phyloP scores from a whole-genome alignment of 2,797 vertebrate species.

The Poecilia velifera region DNA sequence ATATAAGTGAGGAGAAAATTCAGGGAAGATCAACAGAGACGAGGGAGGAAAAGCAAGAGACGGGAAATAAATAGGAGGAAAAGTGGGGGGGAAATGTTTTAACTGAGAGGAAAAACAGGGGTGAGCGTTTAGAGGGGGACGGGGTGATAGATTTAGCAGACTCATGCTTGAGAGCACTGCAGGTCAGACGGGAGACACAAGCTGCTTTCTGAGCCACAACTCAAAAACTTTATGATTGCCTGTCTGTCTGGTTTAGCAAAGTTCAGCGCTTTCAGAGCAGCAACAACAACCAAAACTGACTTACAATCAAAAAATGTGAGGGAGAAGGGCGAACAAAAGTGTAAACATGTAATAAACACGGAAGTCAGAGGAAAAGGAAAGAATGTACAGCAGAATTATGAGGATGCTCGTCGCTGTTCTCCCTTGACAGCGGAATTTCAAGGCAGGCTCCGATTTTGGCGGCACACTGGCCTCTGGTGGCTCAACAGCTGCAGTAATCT shows the following conservation, averaged over 20 bases:
- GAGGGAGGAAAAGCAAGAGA: background rate
- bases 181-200: background rate
- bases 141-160: slow-evolving; percentile 79
- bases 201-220: background rate
- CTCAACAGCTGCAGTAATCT: background rate
- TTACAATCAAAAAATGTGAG: background rate
- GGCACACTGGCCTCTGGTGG: slow-evolving; percentile 69
- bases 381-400: too few relatives aligned
- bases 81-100: slow-evolving; percentile 2
- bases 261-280: background rate
- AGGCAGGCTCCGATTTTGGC: slow-evolving; percentile 3
- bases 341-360: background rate
- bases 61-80: background rate
- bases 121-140: slow-evolving; percentile 29
- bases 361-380: background rate
- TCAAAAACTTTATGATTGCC: background rate
- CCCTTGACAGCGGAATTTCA: background rate
- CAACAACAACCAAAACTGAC: background rate
- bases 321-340: background rate
- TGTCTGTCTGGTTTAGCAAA: background rate
- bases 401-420: background rate
- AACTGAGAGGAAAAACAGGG: slow-evolving; percentile 34
- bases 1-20: background rate
- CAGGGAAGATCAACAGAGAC: slow-evolving; percentile 4
- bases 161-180: slow-evolving; percentile 19